Percentiles rank a stretch among this genome's conserved stretches.
These are phyloP conservation scores for Parnassius orleans DNA, from an alignment of 2,888 invertebrate genomes.

Conservation along the genomic window DNA sequence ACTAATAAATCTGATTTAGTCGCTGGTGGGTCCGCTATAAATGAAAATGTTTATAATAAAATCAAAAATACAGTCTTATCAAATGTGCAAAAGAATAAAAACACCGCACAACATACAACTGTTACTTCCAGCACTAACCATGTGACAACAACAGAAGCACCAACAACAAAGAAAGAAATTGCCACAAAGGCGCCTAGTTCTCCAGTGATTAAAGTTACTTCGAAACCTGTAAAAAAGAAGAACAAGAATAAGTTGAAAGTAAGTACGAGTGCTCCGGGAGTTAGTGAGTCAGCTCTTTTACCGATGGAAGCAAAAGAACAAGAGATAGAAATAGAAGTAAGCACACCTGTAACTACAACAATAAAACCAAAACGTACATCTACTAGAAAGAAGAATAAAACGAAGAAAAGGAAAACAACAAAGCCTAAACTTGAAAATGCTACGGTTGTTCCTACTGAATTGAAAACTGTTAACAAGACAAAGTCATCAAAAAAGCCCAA, in stretches of 20 bases:
- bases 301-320: conserved; percentile 74
- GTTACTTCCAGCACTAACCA: conserved; percentile 45
- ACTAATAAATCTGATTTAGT: conserved; percentile 73
- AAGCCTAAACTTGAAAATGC: conserved; percentile 59
- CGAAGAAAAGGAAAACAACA: conserved; percentile 80
- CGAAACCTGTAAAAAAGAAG: conserved; percentile 64
- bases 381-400: conserved; percentile 79
- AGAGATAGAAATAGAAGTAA: conserved; percentile 74
- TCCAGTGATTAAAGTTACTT: conserved; percentile 44
- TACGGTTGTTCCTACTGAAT: conserved; percentile 57
- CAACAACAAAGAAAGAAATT: conserved; percentile 50
- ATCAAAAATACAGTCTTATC: conserved; percentile 82
- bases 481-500: conserved; percentile 70
- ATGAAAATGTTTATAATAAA: conserved; percentile 79
- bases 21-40: conserved; percentile 71
- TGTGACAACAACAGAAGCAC: conserved; percentile 46
- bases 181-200: conserved; percentile 45
- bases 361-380: conserved; percentile 73
- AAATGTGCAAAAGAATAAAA: conserved; percentile 77
- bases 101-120: conserved; percentile 46
- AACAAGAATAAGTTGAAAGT: conserved; percentile 65
- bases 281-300: conserved; percentile 63
- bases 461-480: conserved; percentile 79
- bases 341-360: conserved; percentile 68
- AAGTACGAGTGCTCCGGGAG: conserved; percentile 46